Evolutionary conservation across 2,113 vertebrate species (phyloP).

Genomic region (Phodopus roborovskii): DNA sequence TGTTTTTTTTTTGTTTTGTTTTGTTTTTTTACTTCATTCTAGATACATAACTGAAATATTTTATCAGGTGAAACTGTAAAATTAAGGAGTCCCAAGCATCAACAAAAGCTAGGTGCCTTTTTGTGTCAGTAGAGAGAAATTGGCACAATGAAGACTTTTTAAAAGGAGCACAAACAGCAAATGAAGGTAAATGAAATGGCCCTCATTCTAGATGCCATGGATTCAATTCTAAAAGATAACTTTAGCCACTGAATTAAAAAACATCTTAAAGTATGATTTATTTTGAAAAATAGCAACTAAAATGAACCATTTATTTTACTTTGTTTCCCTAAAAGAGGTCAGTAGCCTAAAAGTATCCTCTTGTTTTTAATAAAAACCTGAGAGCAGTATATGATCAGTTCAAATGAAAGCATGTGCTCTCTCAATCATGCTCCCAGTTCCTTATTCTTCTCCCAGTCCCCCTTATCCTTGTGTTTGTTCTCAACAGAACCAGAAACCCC

Average conservation of each 20-base stretch:
- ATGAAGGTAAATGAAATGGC: neutral
- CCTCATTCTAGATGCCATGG: neutral
- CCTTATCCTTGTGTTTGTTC: constrained; percentile 58
- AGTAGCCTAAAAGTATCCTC: constrained; percentile 54
- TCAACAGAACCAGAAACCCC: constrained; percentile 68
- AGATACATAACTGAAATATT: neutral
- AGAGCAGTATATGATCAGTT: neutral
- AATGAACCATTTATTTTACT: constrained; percentile 36
- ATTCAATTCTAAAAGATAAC: constrained; percentile 11
- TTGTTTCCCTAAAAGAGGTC: neutral
- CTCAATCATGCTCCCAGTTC: neutral
- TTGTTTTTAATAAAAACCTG: constrained; percentile 43
- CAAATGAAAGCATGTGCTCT: constrained; percentile 51
- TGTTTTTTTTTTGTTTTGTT: too few species aligned
- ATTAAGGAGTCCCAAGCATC: neutral
- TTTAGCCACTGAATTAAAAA: constrained; percentile 42
- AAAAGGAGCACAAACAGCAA: neutral
- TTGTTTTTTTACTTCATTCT: neutral
- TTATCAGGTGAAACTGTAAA: constrained; percentile 4
- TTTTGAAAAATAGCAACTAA: constrained; percentile 17
- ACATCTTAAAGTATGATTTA: neutral
- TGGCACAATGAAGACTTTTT: neutral
- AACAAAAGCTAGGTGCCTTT: neutral
- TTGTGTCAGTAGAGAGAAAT: constrained; percentile 1
- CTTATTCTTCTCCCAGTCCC: constrained; percentile 6